Evolutionary conservation across 1,140 invertebrate genomes (phyloP).

Genomic region (Leguminivora glycinivorella): DNA sequence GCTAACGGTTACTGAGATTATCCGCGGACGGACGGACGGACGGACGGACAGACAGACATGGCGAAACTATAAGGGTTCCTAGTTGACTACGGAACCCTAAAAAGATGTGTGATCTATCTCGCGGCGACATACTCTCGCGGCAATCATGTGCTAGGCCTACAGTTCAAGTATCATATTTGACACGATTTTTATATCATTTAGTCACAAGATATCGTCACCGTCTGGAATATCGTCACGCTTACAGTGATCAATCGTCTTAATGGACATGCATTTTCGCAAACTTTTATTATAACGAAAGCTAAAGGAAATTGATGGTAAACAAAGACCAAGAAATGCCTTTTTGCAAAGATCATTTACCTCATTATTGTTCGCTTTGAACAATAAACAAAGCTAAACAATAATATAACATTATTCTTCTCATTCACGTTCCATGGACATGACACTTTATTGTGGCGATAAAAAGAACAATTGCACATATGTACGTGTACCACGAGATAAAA

Average conservation of each 20-base stretch:
- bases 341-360: conserved; percentile 9
- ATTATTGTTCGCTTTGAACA: conserved; percentile 25
- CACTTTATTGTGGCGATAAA: conserved; percentile 13
- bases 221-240: neutral
- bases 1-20: too few relatives aligned
- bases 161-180: too few relatives aligned
- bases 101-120: too few relatives aligned
- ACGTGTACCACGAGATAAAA: conserved; percentile 23
- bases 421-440: conserved; percentile 4
- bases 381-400: conserved; percentile 6
- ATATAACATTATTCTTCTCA: neutral
- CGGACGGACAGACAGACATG: too few relatives aligned
- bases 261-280: neutral
- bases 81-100: too few relatives aligned
- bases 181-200: neutral
- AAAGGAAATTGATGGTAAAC: conserved; percentile 22
- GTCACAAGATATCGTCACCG: neutral
- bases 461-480: conserved; percentile 10
- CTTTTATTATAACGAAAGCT: conserved; percentile 2
- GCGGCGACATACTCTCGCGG: too few relatives aligned
- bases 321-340: neutral
- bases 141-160: too few relatives aligned
- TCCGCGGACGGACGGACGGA: too few relatives aligned
- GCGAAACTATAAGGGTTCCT: too few relatives aligned
- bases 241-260: conserved; percentile 4